phyloP scores from a whole-genome alignment of 1,140 invertebrate species.

The Sycophaga agraensis region DNA sequence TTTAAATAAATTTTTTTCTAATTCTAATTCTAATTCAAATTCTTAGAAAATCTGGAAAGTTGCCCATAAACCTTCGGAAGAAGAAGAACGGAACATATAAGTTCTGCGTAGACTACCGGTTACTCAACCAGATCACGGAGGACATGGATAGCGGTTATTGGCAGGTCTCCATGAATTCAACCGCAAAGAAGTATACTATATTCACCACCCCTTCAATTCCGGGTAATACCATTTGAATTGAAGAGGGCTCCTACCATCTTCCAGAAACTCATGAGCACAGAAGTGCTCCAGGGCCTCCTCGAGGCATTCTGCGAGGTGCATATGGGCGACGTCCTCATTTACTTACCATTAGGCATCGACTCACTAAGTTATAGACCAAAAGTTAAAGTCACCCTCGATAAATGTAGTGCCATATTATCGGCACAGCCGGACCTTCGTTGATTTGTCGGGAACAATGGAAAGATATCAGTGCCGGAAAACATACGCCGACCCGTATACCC shows the following conservation, averaged over 20 bases:
- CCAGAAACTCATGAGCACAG: constrained; percentile 21
- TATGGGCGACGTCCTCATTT: background rate
- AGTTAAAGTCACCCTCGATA: too few relatives aligned
- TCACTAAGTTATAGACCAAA: too few relatives aligned
- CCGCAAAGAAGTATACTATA: constrained; percentile 47
- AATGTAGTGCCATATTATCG: too few relatives aligned
- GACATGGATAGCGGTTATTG: constrained; percentile 41
- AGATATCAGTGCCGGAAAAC: too few relatives aligned
- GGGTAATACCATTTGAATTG: constrained; percentile 17
- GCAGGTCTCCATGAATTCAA: constrained; percentile 46
- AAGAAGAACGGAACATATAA: background rate
- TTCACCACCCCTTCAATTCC: constrained; percentile 39
- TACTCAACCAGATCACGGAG: background rate
- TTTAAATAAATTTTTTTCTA: too few relatives aligned
- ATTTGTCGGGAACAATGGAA: too few relatives aligned
- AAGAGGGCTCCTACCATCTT: constrained; percentile 11
- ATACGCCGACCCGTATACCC: too few relatives aligned
- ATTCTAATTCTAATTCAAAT: too few relatives aligned
- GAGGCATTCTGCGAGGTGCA: constrained; percentile 25
- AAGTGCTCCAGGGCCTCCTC: constrained; percentile 21
- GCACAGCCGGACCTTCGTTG: too few relatives aligned
- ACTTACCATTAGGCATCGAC: too few relatives aligned
- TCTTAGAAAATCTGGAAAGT: too few relatives aligned
- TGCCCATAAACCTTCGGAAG: background rate
- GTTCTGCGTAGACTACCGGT: background rate